Evolutionary conservation across 2,888 invertebrate genomes (phyloP), one percentile per base, ranked within the genome.

Genomic region (Megalurothrips usitatus): DNA sequence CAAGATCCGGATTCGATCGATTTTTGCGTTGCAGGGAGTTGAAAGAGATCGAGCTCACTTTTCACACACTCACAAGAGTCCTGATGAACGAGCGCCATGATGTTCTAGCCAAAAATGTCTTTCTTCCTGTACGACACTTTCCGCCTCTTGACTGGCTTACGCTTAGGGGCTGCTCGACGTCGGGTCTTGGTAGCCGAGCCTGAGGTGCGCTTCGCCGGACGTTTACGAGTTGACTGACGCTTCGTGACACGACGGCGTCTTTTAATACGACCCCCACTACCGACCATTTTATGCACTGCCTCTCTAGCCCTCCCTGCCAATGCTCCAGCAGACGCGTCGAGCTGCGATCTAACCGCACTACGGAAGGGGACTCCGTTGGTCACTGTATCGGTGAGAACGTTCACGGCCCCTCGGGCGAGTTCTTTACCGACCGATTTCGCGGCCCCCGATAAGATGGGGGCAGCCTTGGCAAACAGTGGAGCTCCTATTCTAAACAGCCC

Each of bases 21-120:
- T 0, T 83, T 84, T 81, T 84, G 84, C 19, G 84, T 84, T 12
- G 84, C 83, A 0, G 85, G 84, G 79, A 85, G 26, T 2, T 82
- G 81, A 81, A 85, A 85, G 10, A 85, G 80, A 58, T 84, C 84
- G 2, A 85, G 81, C 82, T 84, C 83, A 0, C 82, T 82, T 79
- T 84, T 84, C 1, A 82, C 79, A 81, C 84, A 84, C 80, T 84
- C 84, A 82, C 83, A 82, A 47, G 83, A 83, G 28, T 82, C 81
- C 14, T 82, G 49, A 79, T 84, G 83, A 68, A 83, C 34, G 81
- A 83, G 84, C 2, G 84, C 82, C 84, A 84, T 84, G 78, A 81
- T 80, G 43, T 58, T 9, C 34, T 52, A 52, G 14, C 14, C 52
- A 9, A 52, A 52, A 19, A 52, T 52, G 19, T 52, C 52, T 19